Evolutionary conservation across 1,140 invertebrate genomes (phyloP).

Genomic region (Drosophila nikananu): DNA sequence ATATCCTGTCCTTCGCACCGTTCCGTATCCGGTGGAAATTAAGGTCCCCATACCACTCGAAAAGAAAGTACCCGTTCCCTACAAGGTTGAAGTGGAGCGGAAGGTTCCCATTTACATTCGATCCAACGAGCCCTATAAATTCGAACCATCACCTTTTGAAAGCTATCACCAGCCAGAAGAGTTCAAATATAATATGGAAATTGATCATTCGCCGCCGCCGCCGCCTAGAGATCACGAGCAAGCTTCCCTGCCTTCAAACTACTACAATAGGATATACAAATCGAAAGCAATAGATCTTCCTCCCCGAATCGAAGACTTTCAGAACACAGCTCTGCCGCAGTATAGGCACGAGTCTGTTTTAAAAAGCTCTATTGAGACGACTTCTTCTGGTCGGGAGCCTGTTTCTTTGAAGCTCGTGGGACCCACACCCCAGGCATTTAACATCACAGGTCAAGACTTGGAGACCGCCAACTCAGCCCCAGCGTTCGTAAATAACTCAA

Average conservation of each 20-base stretch:
- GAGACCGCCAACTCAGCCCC: constrained; percentile 25
- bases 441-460: constrained; percentile 51
- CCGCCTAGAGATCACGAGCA: constrained; percentile 17
- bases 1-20: constrained; percentile 86
- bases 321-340: constrained; percentile 4
- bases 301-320: constrained; percentile 11
- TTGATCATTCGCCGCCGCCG: constrained; percentile 10
- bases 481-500: constrained; percentile 30
- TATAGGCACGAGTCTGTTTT: constrained; percentile 12
- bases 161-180: constrained; percentile 25
- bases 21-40: constrained; percentile 86
- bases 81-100: constrained; percentile 86
- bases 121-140: constrained; percentile 65
- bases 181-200: constrained; percentile 28
- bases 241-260: constrained; percentile 9
- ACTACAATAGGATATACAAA: constrained; percentile 31
- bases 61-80: constrained; percentile 86
- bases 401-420: constrained; percentile 46
- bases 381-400: constrained; percentile 38
- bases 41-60: constrained; percentile 86
- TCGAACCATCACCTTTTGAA: constrained; percentile 42
- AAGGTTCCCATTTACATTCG: constrained; percentile 84
- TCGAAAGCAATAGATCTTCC: constrained; percentile 5
- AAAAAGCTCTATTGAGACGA: constrained; percentile 33
- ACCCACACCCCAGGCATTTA: constrained; percentile 27